Base-by-base conservation (phyloP, 2,113 vertebrate genomes). In the Erythrolamprus reginae region DNA sequence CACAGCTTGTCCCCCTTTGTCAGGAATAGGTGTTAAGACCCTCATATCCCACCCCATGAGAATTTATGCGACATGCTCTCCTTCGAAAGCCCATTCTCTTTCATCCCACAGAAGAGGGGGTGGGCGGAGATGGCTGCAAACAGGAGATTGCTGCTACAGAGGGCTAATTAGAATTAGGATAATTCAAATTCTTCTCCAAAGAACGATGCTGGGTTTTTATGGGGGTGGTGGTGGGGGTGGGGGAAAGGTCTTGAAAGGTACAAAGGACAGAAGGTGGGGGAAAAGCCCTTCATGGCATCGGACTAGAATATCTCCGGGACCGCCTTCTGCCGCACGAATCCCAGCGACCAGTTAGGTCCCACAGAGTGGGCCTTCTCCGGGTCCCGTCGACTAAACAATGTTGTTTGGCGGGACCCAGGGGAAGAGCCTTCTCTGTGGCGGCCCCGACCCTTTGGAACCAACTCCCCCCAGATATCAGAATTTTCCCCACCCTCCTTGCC, bases 121-220 rank as follows among this genome's bases (percentile, higher is more conserved):
- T 1, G 33, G 65, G 65, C 21, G 17, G 70, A 77, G 70, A 3
- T 8, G 33, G 70, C 70, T 77, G 70, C 33, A 77, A 21, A 17
- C 33, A 42, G 70, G 17, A 77, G 33, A 77, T 38, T 38, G 33
- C 7, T 8, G 33, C 70, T 9, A 9, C 70, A 21, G 17, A 77
- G 33, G 38, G 38, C 33, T 38, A 77, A 77, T 77, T 42, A 84
- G 70, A 53, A 51, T 94, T 86, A 83, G 38, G 84, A 23, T 26
- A 28, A n/a, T 51, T 70, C 83, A 92, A 89, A 91, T 83, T 26
- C 38, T 42, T 33, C 33, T 50, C 85, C 53, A 90, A 85, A 92
- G 88, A 84, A 53, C 50, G 92, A 89, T 3, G 21, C 24, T 38
- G 82, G 0, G 28, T 88, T 56, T 33, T 21, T n/a, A 19, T 50